Base-by-base conservation (phyloP, 2,888 invertebrate species). In the Saturnia japonica region DNA sequence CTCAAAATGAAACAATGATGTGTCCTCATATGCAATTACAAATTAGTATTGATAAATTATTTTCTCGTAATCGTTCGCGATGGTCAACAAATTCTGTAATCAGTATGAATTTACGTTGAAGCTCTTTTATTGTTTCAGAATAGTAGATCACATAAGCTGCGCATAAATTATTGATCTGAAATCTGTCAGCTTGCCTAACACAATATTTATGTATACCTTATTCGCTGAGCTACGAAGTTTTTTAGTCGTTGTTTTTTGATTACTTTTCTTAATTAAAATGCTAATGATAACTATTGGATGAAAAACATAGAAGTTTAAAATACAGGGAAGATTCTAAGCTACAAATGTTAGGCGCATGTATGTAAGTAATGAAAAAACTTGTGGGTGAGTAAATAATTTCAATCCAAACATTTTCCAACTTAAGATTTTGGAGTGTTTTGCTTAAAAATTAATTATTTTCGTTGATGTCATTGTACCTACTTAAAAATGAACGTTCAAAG, bases 401-500 rank as follows among this genome's bases (percentile, higher is more conserved):
- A 40, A 40, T 40, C n/a, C 28, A 62, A 62, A 62, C n/a, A 40
- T 40, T 22, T 54, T 54, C 19, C 40, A 64, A n/a, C 40, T 64
- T 19, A 64, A 64, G 4, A 64, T 4, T 40, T 34, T 64, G 14
- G 40, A 64, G 64, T 70, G 54, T 70, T 70, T 67, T 6, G 42
- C 51, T 66, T 60, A 69, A 54, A 42, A 66, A 51, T 40, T 40
- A n/a, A 40, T 68, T 68, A 54, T 54, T 40, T 71, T 70, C 67
- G 45, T n/a, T 68, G 71, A 71, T 72, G 77, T 76, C 78, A 76
- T 73, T 70, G 80, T 76, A 77, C 80, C 78, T 75, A 71, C 80
- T 80, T 75, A 71, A 54, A 67, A 73, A 74, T 62, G 14, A 77
- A 78, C 74, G 67, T 72, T 69, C 73, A 71, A 62, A 62, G 76